phyloP scores from a whole-genome alignment of 2,888 invertebrate species.

The Sphaerophoria rueppellii region DNA sequence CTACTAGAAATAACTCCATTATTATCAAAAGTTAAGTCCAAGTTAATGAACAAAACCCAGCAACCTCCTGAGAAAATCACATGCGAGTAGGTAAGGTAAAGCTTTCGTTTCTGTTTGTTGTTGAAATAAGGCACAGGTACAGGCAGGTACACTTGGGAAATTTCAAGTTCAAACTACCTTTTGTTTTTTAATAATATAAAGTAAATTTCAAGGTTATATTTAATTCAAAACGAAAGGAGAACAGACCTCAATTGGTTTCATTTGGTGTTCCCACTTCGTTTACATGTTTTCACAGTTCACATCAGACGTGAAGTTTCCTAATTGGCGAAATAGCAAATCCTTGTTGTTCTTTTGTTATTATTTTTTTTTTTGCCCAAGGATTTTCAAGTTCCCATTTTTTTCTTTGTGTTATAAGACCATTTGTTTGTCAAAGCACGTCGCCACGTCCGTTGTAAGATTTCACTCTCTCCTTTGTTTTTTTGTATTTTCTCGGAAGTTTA shows the following conservation, averaged over 20 bases:
- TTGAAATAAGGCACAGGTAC: neutral
- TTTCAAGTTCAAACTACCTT: neutral
- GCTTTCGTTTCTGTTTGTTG: neutral
- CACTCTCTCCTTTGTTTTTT: neutral
- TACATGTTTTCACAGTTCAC: neutral
- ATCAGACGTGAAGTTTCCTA: neutral
- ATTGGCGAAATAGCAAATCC: neutral
- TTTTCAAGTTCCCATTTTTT: neutral
- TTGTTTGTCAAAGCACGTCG: constrained; percentile 24
- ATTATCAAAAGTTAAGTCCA: neutral
- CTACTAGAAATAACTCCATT: neutral
- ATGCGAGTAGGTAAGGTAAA: neutral
- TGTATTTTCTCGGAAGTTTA: neutral
- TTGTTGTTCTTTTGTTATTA: neutral
- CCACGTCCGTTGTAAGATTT: constrained; percentile 4
- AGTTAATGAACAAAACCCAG: neutral
- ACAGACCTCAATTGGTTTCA: constrained; percentile 1
- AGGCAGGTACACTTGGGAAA: neutral
- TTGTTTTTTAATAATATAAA: neutral
- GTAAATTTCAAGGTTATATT: neutral
- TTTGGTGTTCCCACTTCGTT: neutral
- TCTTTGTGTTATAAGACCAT: neutral
- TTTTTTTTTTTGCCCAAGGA: constrained; percentile 3
- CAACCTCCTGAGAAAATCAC: neutral
- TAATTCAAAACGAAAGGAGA: neutral